Percentiles rank a stretch among this genome's conserved stretches.
phyloP scores from a whole-genome alignment of 2,113 vertebrate species.

The Naja naja region DNA sequence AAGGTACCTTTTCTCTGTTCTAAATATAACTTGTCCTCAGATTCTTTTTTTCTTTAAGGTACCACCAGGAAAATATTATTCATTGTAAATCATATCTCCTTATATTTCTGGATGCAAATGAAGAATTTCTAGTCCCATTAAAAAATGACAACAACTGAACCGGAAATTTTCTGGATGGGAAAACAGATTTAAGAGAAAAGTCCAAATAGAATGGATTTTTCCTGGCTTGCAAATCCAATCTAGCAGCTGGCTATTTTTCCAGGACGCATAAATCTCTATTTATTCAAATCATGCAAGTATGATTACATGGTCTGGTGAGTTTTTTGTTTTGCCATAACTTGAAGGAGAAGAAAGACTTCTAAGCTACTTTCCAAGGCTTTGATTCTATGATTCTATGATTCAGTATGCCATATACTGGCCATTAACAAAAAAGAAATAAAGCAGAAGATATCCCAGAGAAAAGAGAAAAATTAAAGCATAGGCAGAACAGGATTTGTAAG shows the following conservation, averaged over 20 bases:
- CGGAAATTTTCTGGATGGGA: not conserved
- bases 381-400: no score
- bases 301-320: not conserved
- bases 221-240: not conserved
- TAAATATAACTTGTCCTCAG: not conserved
- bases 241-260: not conserved
- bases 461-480: not conserved
- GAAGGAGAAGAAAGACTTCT: not conserved
- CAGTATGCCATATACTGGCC: not conserved
- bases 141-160: not conserved
- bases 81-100: not conserved
- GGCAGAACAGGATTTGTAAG: not conserved
- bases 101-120: not conserved
- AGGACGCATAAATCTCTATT: slow-evolving; percentile 7
- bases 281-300: not conserved
- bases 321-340: not conserved
- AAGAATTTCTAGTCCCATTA: not conserved
- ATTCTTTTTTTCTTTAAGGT: not conserved
- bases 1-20: not conserved
- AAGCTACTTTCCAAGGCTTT: not conserved
- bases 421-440: not conserved
- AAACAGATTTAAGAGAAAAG: not conserved
- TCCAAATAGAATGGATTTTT: not conserved
- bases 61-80: not conserved
- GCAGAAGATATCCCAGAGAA: not conserved